Evolutionary conservation across 1,140 invertebrate species (phyloP).

Genomic region (Danaus plexippus): DNA sequence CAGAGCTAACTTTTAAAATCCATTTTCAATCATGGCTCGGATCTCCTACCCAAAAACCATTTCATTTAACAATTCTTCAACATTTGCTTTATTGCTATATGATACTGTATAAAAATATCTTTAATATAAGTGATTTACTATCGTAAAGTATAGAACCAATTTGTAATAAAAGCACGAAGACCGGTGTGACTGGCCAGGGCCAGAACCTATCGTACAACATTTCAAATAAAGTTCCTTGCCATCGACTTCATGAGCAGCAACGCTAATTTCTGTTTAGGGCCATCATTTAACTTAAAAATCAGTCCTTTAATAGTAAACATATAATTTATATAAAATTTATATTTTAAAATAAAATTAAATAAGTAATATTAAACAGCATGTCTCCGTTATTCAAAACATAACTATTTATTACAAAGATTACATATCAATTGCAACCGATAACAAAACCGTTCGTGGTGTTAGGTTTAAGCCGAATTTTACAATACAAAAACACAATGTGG

Average conservation of each 20-base stretch:
- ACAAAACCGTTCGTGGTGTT: constrained; percentile 1
- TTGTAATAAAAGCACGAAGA: constrained; percentile 33
- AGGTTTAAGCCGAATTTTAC: not conserved
- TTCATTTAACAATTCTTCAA: not conserved
- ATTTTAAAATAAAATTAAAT: constrained; percentile 14
- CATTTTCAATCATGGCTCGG: constrained; percentile 17
- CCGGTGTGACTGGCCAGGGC: too few species aligned
- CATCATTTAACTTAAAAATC: constrained; percentile 7
- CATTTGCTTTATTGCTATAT: constrained; percentile 4
- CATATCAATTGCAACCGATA: constrained; percentile 6
- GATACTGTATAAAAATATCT: constrained; percentile 26
- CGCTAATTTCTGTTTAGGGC: constrained; percentile 9
- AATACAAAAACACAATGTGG: constrained; percentile 10
- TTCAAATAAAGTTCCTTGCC: not conserved
- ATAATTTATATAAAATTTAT: constrained; percentile 13
- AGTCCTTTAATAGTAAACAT: constrained; percentile 11
- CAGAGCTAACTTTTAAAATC: not conserved
- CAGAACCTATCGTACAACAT: not conserved
- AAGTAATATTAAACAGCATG: constrained; percentile 9
- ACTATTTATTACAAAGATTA: constrained; percentile 15
- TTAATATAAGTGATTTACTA: constrained; percentile 15
- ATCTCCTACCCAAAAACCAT: constrained; percentile 16
- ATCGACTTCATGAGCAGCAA: constrained; percentile 6
- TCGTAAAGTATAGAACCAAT: constrained; percentile 15
- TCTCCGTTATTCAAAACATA: constrained; percentile 7